Percentiles rank a stretch among this genome's conserved stretches.
Conservation (phyloP, 2,888 invertebrate genomes). For the Diloba caeruleocephala region DNA sequence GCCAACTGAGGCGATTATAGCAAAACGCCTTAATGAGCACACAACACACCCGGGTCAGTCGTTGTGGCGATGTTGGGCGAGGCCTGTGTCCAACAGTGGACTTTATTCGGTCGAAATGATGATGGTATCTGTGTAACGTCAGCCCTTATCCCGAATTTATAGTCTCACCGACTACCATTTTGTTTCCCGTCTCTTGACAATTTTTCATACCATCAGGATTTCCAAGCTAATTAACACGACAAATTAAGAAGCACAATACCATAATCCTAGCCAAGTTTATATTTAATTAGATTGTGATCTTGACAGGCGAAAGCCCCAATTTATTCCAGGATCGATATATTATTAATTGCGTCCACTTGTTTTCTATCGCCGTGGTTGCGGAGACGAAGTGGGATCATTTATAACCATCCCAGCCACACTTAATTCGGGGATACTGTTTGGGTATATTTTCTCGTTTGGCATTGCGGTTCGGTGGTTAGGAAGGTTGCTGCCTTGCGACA, state of each 20-base stretch:
- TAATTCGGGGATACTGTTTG: constrained; percentile 27
- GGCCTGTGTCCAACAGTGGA: too few species aligned
- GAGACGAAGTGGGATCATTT: constrained; percentile 41
- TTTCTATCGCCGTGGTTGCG: constrained; percentile 20
- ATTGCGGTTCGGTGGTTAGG: constrained; percentile 17
- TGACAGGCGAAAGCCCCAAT: constrained; percentile 33
- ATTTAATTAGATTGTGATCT: constrained; percentile 33
- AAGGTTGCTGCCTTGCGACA: constrained; percentile 21
- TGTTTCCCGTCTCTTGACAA: too few species aligned
- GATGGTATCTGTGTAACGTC: too few species aligned
- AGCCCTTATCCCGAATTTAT: too few species aligned
- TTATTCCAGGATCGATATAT: constrained; percentile 47
- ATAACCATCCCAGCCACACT: constrained; percentile 43
- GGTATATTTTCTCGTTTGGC: constrained; percentile 35
- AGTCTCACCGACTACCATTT: too few species aligned
- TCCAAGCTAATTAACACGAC: background rate
- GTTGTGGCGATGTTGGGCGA: too few species aligned
- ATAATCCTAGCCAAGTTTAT: constrained; percentile 19
- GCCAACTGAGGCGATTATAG: too few species aligned
- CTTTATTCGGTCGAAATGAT: too few species aligned
- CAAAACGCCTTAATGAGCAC: too few species aligned
- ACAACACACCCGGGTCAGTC: too few species aligned
- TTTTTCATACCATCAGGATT: too few species aligned
- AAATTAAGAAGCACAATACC: background rate
- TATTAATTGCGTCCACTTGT: constrained; percentile 53